A percentile compares a stretch with the other conserved stretches of the same genome.
Conservation (phyloP, 1,140 invertebrate species). For the Drosophila varians region DNA sequence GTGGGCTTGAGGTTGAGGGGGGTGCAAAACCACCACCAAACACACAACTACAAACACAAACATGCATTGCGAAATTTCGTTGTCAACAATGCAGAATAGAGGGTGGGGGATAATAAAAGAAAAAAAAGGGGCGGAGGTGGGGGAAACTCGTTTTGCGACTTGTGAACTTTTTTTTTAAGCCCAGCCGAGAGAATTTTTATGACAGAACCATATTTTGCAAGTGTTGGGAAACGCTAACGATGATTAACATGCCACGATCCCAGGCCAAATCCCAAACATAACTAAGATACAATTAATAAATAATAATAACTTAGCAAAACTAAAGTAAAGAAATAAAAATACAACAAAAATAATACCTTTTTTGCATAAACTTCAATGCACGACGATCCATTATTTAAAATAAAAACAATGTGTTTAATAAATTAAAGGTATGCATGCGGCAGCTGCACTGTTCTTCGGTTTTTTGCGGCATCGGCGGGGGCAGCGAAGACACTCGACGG, state of each 20-base stretch:
- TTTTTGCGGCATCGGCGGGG: conserved; percentile 37
- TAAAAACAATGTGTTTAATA: conserved; percentile 80
- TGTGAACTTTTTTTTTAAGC: conserved; percentile 48
- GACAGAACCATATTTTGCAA: conserved; percentile 15
- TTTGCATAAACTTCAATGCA: conserved; percentile 83
- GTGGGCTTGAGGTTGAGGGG: conserved; percentile 11
- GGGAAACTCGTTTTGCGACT: conserved; percentile 67
- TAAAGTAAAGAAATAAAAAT: neutral
- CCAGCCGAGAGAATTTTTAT: conserved; percentile 20
- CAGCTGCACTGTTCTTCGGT: conserved; percentile 38
- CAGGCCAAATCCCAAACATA: neutral
- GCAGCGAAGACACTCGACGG: conserved; percentile 32
- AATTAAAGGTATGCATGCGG: conserved; percentile 82
- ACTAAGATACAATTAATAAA: conserved; percentile 3
- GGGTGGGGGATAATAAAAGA: conserved; percentile 2
- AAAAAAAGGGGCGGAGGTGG: conserved; percentile 8
- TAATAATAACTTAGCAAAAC: neutral
- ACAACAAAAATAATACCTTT: conserved; percentile 75
- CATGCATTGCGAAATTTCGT: conserved; percentile 70
- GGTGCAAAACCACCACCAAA: conserved; percentile 63
- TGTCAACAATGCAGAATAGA: conserved; percentile 40
- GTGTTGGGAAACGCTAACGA: neutral
- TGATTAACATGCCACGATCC: conserved; percentile 1
- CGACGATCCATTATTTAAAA: conserved; percentile 83
- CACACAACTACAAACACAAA: conserved; percentile 32